phyloP scores from a whole-genome alignment of 2,113 vertebrate species.

The Pseudolaguvia tuberculata region DNA sequence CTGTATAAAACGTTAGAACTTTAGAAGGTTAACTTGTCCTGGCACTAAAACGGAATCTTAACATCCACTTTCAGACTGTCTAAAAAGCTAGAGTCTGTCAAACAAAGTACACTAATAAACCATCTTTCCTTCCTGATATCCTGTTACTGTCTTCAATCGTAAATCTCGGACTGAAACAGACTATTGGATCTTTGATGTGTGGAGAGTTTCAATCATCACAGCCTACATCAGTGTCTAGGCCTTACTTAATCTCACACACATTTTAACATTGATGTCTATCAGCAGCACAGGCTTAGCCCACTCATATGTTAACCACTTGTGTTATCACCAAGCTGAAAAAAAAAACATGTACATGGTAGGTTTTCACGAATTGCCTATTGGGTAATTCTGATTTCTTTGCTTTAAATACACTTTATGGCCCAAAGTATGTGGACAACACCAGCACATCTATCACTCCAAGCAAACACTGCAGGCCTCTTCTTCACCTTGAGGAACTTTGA shows the following conservation, averaged over 20 bases:
- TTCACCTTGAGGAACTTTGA: too few relatives aligned
- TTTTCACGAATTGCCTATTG: neutral
- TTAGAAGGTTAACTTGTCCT: neutral
- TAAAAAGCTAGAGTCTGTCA: conserved; percentile 46
- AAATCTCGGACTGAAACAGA: conserved; percentile 29
- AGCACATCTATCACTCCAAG: too few relatives aligned
- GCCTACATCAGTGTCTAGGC: neutral
- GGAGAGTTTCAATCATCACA: conserved; percentile 12
- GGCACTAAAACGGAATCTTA: conserved; percentile 5
- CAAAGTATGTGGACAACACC: too few relatives aligned
- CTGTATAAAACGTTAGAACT: neutral
- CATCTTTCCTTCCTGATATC: conserved; percentile 1
- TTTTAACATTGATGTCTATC: conserved; percentile 6
- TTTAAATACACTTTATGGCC: neutral
- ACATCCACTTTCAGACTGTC: conserved; percentile 31
- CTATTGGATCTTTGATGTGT: conserved; percentile 21
- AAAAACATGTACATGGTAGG: neutral
- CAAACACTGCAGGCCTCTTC: too few relatives aligned
- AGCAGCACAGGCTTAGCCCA: neutral
- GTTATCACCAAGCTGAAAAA: neutral
- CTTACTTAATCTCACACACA: conserved; percentile 5
- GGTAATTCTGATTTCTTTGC: neutral
- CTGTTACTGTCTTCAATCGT: conserved; percentile 27
- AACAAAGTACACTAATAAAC: conserved; percentile 37
- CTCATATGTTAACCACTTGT: neutral